These are phyloP conservation scores for Spicauda simplicius DNA, from an alignment of 2,888 invertebrate genomes.

Conservation along the genomic window DNA sequence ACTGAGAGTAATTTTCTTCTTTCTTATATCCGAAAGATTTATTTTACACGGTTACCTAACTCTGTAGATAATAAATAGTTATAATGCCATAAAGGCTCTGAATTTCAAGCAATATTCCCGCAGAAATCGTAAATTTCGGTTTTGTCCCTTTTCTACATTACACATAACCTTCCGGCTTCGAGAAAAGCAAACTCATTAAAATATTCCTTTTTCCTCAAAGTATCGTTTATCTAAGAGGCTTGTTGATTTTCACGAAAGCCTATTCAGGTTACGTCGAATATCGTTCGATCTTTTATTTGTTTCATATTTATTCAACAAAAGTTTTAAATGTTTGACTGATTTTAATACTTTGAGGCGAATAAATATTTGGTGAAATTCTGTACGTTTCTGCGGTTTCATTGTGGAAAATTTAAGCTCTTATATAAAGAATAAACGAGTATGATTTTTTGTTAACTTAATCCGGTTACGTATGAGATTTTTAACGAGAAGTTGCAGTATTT, in stretches of 20 bases:
- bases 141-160: not conserved
- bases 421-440: no score
- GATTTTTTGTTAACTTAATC: no score
- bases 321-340: not conserved
- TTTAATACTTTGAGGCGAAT: not conserved
- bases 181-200: slow-evolving; percentile 12
- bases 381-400: not conserved
- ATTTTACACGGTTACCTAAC: not conserved
- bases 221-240: not conserved
- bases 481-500: no score
- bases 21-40: not conserved
- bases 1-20: not conserved
- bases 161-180: slow-evolving; percentile 8
- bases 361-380: not conserved
- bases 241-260: slow-evolving; percentile 1
- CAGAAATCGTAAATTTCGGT: slow-evolving; percentile 16
- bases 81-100: not conserved
- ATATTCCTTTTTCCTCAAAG: slow-evolving; percentile 2
- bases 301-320: not conserved
- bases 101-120: not conserved
- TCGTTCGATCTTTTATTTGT: not conserved
- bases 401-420: no score
- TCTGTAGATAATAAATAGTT: not conserved
- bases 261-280: slow-evolving; percentile 4
- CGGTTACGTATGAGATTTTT: no score